A percentile compares a stretch with the other conserved stretches of the same genome.
These are phyloP conservation scores for Melanotus villosus DNA, from an alignment of 2,888 invertebrate species.

Conservation along the genomic window DNA sequence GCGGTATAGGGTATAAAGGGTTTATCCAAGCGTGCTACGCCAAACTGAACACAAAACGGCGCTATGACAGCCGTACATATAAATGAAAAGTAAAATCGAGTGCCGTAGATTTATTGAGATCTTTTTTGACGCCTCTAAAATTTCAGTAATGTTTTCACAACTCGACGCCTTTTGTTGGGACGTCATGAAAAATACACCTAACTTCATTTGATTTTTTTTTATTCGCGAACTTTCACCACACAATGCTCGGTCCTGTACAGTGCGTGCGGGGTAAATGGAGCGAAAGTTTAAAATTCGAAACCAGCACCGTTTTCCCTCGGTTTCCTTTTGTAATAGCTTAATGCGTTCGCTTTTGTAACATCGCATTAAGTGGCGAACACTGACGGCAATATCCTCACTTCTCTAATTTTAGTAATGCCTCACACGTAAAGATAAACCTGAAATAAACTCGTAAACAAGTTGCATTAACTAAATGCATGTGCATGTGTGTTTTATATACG, in stretches of 20 bases:
- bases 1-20: constrained; percentile 45
- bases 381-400: not conserved
- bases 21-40: constrained; percentile 47
- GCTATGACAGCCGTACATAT: constrained; percentile 42
- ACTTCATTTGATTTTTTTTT: constrained; percentile 9
- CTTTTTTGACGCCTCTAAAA: constrained; percentile 12
- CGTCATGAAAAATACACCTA: constrained; percentile 21
- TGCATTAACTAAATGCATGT: constrained; percentile 43
- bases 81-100: constrained; percentile 40
- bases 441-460: constrained; percentile 34
- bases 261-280: not conserved
- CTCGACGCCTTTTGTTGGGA: constrained; percentile 7
- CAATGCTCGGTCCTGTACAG: not conserved
- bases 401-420: constrained; percentile 17
- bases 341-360: not conserved
- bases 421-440: constrained; percentile 30
- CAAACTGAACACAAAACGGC: constrained; percentile 43
- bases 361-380: no score
- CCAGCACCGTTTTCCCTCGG: not conserved
- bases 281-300: constrained; percentile 12
- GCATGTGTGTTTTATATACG: constrained; percentile 42
- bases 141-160: constrained; percentile 22
- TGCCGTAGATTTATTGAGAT: constrained; percentile 32
- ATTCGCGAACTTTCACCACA: not conserved
- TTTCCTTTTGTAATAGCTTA: constrained; percentile 4